phyloP scores from a whole-genome alignment of 2,797 vertebrate species.

The Esox lucius region DNA sequence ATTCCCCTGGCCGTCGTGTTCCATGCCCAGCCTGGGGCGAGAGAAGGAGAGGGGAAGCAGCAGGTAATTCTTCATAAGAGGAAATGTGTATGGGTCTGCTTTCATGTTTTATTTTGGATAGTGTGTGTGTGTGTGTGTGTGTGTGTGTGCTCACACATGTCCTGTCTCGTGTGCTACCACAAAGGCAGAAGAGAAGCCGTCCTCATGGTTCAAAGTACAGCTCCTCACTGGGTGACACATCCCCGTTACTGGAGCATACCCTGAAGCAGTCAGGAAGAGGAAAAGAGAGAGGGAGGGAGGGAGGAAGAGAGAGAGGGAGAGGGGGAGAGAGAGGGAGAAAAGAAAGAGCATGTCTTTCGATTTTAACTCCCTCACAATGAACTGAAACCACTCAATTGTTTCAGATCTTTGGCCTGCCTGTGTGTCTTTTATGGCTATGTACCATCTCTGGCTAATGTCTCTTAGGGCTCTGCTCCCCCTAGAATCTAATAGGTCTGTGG shows the following conservation, averaged over 20 bases:
- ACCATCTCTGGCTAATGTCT: conserved; percentile 32
- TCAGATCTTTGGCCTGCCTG: background rate
- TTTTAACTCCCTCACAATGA: background rate
- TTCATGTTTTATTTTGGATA: background rate
- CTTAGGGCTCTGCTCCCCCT: background rate
- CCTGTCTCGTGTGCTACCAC: conserved; percentile 98
- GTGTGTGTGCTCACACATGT: conserved; percentile 86
- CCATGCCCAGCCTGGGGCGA: conserved; percentile 91
- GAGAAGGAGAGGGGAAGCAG: background rate
- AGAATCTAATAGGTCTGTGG: background rate
- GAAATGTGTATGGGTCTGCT: background rate
- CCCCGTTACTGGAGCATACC: conserved; percentile 95
- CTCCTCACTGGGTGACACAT: conserved; percentile 98
- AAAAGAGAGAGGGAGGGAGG: background rate
- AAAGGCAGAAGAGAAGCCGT: conserved; percentile 97
- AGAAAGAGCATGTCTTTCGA: background rate
- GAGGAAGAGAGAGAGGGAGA: background rate
- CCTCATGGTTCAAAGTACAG: conserved; percentile 97
- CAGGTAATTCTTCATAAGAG: background rate
- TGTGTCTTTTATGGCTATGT: background rate
- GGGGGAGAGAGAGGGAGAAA: background rate
- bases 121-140: background rate
- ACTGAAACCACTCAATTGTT: background rate
- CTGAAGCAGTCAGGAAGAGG: conserved; percentile 61
- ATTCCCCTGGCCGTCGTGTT: conserved; percentile 97